Conservation (phyloP, 2,888 invertebrate genomes). For the Brachyptera risi region DNA sequence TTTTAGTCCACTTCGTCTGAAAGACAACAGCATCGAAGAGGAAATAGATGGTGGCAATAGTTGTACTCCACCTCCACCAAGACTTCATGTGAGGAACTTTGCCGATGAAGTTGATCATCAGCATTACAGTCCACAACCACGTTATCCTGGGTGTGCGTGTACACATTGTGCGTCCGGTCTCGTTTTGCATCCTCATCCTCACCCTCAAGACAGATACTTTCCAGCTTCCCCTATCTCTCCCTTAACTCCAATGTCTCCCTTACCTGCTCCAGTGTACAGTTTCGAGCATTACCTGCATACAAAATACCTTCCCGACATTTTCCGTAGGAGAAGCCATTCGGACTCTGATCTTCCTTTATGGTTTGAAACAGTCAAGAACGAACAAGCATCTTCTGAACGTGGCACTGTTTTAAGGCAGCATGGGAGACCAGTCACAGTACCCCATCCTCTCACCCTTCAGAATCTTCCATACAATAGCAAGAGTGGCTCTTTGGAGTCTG, state of each 20-base stretch:
- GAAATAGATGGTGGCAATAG: slow-evolving; percentile 33
- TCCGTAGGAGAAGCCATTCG: slow-evolving; percentile 59
- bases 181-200: slow-evolving; percentile 43
- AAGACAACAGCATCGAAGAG: slow-evolving; percentile 47
- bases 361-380: slow-evolving; percentile 48
- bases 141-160: slow-evolving; percentile 43
- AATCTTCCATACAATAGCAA: slow-evolving; percentile 43
- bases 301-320: slow-evolving; percentile 60
- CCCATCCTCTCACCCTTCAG: slow-evolving; percentile 33
- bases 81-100: slow-evolving; percentile 40
- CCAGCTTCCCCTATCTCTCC: slow-evolving; percentile 57
- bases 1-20: slow-evolving; percentile 53
- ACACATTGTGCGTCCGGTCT: slow-evolving; percentile 37
- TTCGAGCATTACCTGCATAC: slow-evolving; percentile 61
- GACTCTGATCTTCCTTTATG: slow-evolving; percentile 60
- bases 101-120: slow-evolving; percentile 37
- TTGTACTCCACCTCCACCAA: slow-evolving; percentile 34
- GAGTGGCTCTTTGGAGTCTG: slow-evolving; percentile 51
- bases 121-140: slow-evolving; percentile 34
- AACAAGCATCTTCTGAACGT: slow-evolving; percentile 37
- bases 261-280: slow-evolving; percentile 54
- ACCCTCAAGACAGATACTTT: slow-evolving; percentile 46
- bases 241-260: slow-evolving; percentile 47
- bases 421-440: slow-evolving; percentile 35
- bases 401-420: slow-evolving; percentile 40